These are phyloP conservation scores for Halcyon malimbica DNA, from an alignment of 2,113 vertebrate species.

Conservation along the genomic window DNA sequence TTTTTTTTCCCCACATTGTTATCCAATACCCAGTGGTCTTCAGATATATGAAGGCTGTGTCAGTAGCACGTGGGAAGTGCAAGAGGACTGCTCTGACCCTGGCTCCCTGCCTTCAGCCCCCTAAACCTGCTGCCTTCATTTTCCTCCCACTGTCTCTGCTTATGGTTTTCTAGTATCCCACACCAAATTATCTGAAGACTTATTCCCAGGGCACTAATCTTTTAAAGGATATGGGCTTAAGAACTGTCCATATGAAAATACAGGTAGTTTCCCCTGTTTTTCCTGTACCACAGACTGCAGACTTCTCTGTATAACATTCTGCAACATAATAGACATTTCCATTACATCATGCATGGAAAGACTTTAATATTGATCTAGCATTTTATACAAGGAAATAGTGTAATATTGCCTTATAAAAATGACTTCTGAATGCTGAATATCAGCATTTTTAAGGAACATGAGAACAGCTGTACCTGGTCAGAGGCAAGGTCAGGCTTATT, in stretches of 20 bases:
- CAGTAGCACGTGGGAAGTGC: not conserved
- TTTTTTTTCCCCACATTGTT: not conserved
- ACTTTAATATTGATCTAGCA: constrained; percentile 44
- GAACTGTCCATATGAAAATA: not conserved
- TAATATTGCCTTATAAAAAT: constrained; percentile 52
- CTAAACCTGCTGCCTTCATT: not conserved
- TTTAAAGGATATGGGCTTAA: not conserved
- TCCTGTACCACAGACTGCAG: not conserved
- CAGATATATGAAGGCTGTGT: not conserved
- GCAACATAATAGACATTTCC: not conserved
- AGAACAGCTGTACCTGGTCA: constrained; percentile 60
- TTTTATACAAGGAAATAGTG: constrained; percentile 51
- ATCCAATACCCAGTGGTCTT: not conserved
- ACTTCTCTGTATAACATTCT: not conserved
- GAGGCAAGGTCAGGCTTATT: constrained; percentile 54
- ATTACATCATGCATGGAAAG: constrained; percentile 25
- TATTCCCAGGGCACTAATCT: not conserved
- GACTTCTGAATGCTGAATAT: constrained; percentile 47
- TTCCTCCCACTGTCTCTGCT: not conserved
- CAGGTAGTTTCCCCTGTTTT: not conserved
- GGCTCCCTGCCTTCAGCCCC: not conserved
- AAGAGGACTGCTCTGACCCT: not conserved
- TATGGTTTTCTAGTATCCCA: not conserved
- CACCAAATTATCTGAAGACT: not conserved
- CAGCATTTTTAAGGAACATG: constrained; percentile 49